Conservation (phyloP, 2,113 vertebrate species). For the Coptodon rendalli region DNA sequence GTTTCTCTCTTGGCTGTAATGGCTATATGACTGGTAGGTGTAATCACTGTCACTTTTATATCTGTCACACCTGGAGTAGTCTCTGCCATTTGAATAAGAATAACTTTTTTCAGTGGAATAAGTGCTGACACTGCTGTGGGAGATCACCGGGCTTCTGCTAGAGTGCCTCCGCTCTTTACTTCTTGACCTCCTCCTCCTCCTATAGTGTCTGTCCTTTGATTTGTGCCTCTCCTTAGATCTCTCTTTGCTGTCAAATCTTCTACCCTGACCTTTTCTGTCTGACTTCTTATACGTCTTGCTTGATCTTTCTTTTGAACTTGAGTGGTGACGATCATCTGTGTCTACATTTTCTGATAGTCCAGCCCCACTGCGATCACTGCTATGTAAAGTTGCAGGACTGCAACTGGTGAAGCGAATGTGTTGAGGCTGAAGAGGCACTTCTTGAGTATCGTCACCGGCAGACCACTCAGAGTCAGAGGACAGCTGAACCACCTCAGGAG, state of each 20-base stretch:
- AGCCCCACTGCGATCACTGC: constrained; percentile 36
- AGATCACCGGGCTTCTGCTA: constrained; percentile 67
- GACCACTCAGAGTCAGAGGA: constrained; percentile 89
- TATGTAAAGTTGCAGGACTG: constrained; percentile 67
- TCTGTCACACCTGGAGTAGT: constrained; percentile 58
- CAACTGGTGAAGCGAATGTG: constrained; percentile 73
- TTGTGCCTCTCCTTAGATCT: constrained; percentile 46
- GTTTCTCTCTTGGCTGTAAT: constrained; percentile 70
- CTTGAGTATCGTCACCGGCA: constrained; percentile 61
- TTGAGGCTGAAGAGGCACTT: constrained; percentile 58
- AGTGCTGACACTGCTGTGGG: constrained; percentile 67
- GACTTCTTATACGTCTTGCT: not conserved
- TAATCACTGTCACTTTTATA: constrained; percentile 69
- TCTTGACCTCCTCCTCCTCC: constrained; percentile 63
- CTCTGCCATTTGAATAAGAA: constrained; percentile 72
- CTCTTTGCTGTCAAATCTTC: constrained; percentile 56
- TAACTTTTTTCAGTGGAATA: constrained; percentile 60
- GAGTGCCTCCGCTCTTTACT: constrained; percentile 63
- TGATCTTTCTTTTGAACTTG: constrained; percentile 10
- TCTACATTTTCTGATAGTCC: constrained; percentile 39
- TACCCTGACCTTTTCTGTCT: constrained; percentile 15
- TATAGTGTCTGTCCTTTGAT: constrained; percentile 70
- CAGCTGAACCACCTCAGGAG: constrained; percentile 89
- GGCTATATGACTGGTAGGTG: constrained; percentile 69
- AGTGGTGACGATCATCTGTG: not conserved